A percentile compares a stretch with the other conserved stretches of the same genome.
Conservation (phyloP, 2,113 vertebrate genomes). For the Brachyhypopomus gauderio region DNA sequence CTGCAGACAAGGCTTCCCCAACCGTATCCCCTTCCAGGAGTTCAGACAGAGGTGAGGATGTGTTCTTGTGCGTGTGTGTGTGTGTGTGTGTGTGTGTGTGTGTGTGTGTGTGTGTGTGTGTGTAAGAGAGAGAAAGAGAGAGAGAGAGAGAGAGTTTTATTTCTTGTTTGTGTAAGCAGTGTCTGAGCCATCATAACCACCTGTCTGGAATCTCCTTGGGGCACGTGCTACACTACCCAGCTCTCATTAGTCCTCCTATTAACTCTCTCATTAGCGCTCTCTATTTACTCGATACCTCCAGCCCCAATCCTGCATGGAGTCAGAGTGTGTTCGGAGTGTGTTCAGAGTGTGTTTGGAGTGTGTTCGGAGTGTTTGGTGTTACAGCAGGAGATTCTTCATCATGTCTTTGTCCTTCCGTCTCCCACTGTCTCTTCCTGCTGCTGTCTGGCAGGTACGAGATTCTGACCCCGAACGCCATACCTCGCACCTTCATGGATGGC, state of each 20-base stretch:
- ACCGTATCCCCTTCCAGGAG: conserved; percentile 91
- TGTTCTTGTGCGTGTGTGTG: conserved; percentile 24
- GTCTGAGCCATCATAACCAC: background rate
- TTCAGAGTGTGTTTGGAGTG: background rate
- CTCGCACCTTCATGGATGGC: conserved; percentile 92
- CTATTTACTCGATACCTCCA: background rate
- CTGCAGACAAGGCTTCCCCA: conserved; percentile 93
- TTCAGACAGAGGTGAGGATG: conserved; percentile 85
- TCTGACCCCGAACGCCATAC: conserved; percentile 90
- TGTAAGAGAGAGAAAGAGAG: background rate
- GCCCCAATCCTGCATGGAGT: background rate
- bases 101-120: conserved; percentile 20
- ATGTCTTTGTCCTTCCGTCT: background rate
- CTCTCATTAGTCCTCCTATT: no score
- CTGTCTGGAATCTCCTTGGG: background rate
- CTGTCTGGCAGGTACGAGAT: conserved; percentile 83
- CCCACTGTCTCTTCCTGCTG: conserved; percentile 25
- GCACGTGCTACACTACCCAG: background rate
- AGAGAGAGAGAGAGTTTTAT: background rate
- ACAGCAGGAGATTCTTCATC: background rate
- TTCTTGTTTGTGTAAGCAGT: conserved; percentile 3
- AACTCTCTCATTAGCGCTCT: background rate
- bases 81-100: conserved; percentile 18
- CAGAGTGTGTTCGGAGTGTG: background rate
- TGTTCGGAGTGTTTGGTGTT: background rate